phyloP scores from a whole-genome alignment of 2,113 vertebrate species.

The Alexandromys fortis region DNA sequence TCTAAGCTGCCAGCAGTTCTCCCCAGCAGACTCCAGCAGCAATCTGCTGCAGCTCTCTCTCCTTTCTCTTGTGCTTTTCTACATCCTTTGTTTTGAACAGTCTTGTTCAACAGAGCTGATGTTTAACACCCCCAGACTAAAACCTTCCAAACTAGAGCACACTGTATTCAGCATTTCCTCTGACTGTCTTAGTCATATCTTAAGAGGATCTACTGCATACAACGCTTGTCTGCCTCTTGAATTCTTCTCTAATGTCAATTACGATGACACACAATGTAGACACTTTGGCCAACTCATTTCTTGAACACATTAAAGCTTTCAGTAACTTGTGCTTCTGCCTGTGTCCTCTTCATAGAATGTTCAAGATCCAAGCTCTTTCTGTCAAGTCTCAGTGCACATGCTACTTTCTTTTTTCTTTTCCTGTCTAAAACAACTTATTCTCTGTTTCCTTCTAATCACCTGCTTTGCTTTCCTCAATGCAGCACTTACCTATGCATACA shows the following conservation, averaged over 20 bases:
- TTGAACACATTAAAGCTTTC: not conserved
- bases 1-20: not conserved
- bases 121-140: not conserved
- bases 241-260: not conserved
- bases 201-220: not conserved
- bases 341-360: not conserved
- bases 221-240: not conserved
- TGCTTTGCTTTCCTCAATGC: not conserved
- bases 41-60: not conserved
- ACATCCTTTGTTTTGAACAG: not conserved
- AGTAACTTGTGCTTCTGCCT: not conserved
- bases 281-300: not conserved
- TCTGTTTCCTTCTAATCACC: not conserved
- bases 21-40: not conserved
- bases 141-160: not conserved
- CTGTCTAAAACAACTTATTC: not conserved
- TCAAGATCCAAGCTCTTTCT: not conserved
- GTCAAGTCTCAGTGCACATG: not conserved
- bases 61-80: not conserved
- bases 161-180: not conserved
- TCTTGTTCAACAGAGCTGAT: not conserved
- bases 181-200: not conserved
- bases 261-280: not conserved
- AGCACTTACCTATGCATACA: not conserved
- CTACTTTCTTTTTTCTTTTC: not conserved